These are phyloP conservation scores for Melikaiella ostensackeni DNA, from an alignment of 2,888 invertebrate species.

Conservation along the genomic window DNA sequence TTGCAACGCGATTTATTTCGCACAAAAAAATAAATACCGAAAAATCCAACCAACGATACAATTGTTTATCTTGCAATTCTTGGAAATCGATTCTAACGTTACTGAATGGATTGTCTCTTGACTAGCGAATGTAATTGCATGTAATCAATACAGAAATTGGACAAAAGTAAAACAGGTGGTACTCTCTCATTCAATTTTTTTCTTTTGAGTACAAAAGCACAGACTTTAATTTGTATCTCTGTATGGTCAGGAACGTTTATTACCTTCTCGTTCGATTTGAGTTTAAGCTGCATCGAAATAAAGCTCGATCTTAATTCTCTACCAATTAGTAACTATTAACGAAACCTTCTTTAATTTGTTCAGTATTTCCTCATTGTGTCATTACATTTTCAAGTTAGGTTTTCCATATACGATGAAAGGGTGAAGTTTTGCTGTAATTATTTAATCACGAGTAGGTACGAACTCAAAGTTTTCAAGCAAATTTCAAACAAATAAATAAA, in stretches of 20 bases:
- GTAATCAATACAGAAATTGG: not conserved
- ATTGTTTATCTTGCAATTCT: not conserved
- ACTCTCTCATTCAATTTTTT: slow-evolving; percentile 10
- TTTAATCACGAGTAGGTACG: no score
- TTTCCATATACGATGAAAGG: no score
- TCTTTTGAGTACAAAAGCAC: slow-evolving; percentile 16
- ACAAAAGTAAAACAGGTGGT: not conserved
- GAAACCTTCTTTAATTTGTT: no score
- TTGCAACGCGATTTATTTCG: not conserved
- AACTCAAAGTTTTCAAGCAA: no score
- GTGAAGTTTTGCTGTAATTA: no score
- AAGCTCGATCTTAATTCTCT: not conserved
- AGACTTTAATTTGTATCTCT: slow-evolving; percentile 13
- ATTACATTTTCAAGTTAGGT: no score
- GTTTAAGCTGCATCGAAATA: not conserved
- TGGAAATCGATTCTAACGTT: slow-evolving; percentile 8
- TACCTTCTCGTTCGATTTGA: not conserved
- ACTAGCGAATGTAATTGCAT: not conserved
- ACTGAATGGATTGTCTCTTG: not conserved
- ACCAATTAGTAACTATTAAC: not conserved
- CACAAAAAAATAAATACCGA: not conserved
- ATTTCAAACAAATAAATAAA: not conserved
- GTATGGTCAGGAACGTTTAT: not conserved
- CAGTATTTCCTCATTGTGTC: no score
- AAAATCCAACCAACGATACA: not conserved